Conservation (phyloP, 2,888 invertebrate genomes). For the Xanthorhoe designata region DNA sequence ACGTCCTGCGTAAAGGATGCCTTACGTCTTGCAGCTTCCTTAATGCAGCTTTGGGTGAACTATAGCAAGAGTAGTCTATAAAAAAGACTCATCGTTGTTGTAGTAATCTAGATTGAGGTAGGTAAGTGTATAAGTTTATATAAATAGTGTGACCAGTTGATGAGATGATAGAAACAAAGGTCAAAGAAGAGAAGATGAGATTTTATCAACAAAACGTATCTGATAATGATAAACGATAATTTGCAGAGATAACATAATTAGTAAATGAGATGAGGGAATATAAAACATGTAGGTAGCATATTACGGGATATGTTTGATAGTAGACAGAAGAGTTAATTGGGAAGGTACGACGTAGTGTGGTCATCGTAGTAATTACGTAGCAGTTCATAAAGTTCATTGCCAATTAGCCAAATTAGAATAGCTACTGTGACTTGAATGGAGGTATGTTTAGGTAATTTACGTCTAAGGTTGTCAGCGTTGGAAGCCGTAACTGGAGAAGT, state of each 20-base stretch:
- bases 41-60: slow-evolving; percentile 33
- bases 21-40: slow-evolving; percentile 59
- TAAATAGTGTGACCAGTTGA: neutral
- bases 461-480: slow-evolving; percentile 1
- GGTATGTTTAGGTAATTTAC: neutral
- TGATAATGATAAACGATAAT: neutral
- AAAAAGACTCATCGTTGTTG: too few relatives aligned
- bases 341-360: slow-evolving; percentile 18
- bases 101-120: neutral
- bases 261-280: neutral
- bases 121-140: too few relatives aligned
- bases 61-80: neutral
- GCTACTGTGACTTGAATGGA: slow-evolving; percentile 3
- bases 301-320: neutral
- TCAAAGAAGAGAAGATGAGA: neutral
- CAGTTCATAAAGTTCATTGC: slow-evolving; percentile 55
- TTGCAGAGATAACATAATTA: neutral
- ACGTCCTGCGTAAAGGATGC: slow-evolving; percentile 59
- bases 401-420: slow-evolving; percentile 50
- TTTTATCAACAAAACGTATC: neutral
- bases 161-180: neutral
- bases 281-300: neutral
- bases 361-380: slow-evolving; percentile 33
- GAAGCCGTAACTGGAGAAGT: neutral
- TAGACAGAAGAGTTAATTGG: slow-evolving; percentile 8